Conservation (phyloP, 2,113 vertebrate species). For the Neoarius graeffei region DNA sequence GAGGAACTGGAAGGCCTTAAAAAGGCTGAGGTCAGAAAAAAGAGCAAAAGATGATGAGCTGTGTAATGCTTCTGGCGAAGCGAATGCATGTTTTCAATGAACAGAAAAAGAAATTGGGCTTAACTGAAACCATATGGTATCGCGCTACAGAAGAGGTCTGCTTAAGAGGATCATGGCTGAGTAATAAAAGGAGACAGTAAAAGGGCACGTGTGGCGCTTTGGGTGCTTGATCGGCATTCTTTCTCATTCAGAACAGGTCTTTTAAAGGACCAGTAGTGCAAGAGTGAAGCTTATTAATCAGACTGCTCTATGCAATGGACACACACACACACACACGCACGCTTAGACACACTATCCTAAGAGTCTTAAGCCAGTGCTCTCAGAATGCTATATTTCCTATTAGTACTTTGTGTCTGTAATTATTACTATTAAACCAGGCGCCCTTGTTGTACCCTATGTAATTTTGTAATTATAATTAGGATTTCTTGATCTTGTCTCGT, state of each 20-base stretch:
- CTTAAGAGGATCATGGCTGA: constrained; percentile 70
- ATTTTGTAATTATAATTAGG: constrained; percentile 71
- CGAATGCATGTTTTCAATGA: constrained; percentile 90
- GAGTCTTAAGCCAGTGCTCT: constrained; percentile 59
- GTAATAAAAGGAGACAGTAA: constrained; percentile 72
- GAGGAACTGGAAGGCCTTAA: constrained; percentile 87
- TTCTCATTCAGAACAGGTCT: constrained; percentile 50
- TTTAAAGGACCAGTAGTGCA: constrained; percentile 55
- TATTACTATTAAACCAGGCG: constrained; percentile 64
- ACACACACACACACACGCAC: constrained; percentile 21
- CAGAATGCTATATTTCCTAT: constrained; percentile 62
- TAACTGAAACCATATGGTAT: constrained; percentile 98
- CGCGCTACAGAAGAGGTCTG: constrained; percentile 81
- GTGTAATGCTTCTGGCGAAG: constrained; percentile 91
- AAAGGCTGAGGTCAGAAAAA: constrained; percentile 65
- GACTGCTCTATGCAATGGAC: constrained; percentile 51
- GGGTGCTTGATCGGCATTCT: constrained; percentile 63
- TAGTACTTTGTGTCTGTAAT: constrained; percentile 66
- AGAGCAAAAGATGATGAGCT: constrained; percentile 73
- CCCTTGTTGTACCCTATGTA: constrained; percentile 64
- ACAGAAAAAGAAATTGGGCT: constrained; percentile 92
- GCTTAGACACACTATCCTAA: constrained; percentile 31
- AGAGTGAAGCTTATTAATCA: constrained; percentile 60
- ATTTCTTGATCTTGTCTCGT: constrained; percentile 71
- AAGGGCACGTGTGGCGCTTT: constrained; percentile 75